Conservation (phyloP, 2,113 vertebrate species). For the Oryzias melastigma region DNA sequence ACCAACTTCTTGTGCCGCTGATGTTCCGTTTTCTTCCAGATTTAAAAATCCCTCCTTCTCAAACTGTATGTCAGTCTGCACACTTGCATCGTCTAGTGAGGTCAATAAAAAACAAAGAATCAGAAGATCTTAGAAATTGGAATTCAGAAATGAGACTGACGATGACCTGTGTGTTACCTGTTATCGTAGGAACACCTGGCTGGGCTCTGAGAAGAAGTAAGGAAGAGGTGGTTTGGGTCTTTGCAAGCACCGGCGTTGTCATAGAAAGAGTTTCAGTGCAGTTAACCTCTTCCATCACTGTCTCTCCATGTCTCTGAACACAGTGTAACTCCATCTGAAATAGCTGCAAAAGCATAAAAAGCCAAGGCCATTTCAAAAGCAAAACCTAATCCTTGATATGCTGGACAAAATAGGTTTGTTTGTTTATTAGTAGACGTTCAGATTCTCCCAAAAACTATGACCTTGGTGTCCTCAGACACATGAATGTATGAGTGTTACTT, state of each 20-base stretch:
- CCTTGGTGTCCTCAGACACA: too few species aligned
- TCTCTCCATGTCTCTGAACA: conserved; percentile 56
- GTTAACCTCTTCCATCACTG: conserved; percentile 76
- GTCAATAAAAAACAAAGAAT: conserved; percentile 5
- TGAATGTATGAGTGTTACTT: background rate
- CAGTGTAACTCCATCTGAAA: conserved; percentile 69
- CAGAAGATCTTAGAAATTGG: background rate
- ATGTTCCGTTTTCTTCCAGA: conserved; percentile 29
- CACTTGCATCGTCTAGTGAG: conserved; percentile 46
- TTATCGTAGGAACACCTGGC: conserved; percentile 40
- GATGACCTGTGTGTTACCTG: conserved; percentile 49
- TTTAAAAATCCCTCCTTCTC: conserved; percentile 51
- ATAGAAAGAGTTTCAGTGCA: conserved; percentile 73
- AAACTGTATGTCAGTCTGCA: conserved; percentile 62
- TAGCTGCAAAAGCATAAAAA: conserved; percentile 39
- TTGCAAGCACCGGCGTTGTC: conserved; percentile 50
- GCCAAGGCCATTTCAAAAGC: background rate
- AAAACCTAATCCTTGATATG: too few species aligned
- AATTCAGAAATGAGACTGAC: background rate
- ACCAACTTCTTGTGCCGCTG: conserved; percentile 49
- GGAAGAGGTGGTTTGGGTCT: conserved; percentile 66
- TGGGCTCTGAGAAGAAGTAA: conserved; percentile 72
- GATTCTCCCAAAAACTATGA: too few species aligned
- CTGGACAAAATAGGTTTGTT: too few species aligned
- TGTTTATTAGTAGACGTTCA: too few species aligned